Evolutionary conservation across 2,797 vertebrate species (phyloP).

Genomic region (Enteromius afrohamiltoni): DNA sequence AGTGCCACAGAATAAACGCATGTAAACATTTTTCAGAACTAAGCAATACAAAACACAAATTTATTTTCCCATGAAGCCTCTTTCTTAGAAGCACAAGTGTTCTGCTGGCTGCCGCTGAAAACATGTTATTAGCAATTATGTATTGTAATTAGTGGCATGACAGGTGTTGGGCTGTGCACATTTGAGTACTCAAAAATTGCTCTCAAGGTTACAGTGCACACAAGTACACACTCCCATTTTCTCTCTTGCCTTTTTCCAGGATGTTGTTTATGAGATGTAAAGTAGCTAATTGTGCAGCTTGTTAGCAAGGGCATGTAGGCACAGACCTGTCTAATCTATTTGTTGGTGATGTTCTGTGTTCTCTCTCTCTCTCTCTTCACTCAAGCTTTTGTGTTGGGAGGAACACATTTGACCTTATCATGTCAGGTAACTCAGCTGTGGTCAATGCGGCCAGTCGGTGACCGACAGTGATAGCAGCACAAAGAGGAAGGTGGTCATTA

Average conservation of each 20-base stretch:
- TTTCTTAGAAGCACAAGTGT: neutral
- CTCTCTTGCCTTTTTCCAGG: slow-evolving; percentile 13
- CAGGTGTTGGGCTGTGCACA: neutral
- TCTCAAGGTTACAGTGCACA: slow-evolving; percentile 6
- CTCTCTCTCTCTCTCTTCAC: slow-evolving; percentile 3
- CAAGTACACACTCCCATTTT: neutral
- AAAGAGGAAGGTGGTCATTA: slow-evolving; percentile 15
- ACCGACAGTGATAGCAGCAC: slow-evolving; percentile 20
- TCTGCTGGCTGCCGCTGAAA: neutral
- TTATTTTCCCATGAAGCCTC: neutral
- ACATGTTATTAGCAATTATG: slow-evolving; percentile 38
- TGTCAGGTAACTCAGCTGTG: slow-evolving; percentile 8
- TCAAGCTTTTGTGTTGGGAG: slow-evolving; percentile 26
- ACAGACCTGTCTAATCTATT: slow-evolving; percentile 37
- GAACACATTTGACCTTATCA: slow-evolving; percentile 36
- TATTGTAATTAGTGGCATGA: slow-evolving; percentile 25
- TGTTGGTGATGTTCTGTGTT: slow-evolving; percentile 8
- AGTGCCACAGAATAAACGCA: neutral
- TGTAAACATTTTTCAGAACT: neutral
- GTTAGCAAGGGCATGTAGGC: slow-evolving; percentile 22
- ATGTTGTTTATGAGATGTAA: slow-evolving; percentile 38
- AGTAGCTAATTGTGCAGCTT: slow-evolving; percentile 25
- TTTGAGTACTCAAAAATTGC: slow-evolving; percentile 22
- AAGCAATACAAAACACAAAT: neutral
- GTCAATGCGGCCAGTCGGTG: slow-evolving; percentile 28